Evolutionary conservation across 2,888 invertebrate genomes (phyloP).

Genomic region (Trachelus troglodyta): DNA sequence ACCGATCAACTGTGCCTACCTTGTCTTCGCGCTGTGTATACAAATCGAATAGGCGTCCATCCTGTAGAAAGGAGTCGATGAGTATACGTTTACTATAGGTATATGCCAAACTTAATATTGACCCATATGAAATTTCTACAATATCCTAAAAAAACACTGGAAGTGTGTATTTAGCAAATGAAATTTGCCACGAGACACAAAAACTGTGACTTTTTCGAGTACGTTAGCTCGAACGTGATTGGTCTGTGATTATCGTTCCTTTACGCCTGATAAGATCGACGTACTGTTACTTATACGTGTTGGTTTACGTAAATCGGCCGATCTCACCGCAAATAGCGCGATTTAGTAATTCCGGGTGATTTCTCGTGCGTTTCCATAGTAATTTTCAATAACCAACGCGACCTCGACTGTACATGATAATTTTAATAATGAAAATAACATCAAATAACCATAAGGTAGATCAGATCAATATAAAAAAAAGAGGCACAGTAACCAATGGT

Average conservation of each 20-base stretch:
- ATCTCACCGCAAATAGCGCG: not conserved
- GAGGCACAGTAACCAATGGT: too few relatives aligned
- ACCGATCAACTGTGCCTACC: not conserved
- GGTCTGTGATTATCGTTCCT: not conserved
- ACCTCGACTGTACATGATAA: not conserved
- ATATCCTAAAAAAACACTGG: not conserved
- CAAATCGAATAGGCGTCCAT: not conserved
- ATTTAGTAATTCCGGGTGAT: not conserved
- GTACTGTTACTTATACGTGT: not conserved
- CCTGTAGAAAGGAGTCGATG: not conserved
- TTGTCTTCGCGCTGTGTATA: not conserved
- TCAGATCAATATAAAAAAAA: not conserved
- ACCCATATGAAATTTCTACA: not conserved
- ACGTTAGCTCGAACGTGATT: not conserved
- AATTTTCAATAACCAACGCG: not conserved
- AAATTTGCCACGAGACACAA: not conserved
- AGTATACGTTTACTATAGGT: not conserved
- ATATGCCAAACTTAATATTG: not conserved
- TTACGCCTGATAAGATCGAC: not conserved
- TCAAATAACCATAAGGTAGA: not conserved
- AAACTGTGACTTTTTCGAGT: not conserved
- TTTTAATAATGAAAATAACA: not conserved
- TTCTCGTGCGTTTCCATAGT: not conserved
- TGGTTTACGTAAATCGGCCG: not conserved
- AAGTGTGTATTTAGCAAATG: not conserved